Base-by-base conservation (phyloP, 2,113 vertebrate genomes). In the Sterna hirundo region DNA sequence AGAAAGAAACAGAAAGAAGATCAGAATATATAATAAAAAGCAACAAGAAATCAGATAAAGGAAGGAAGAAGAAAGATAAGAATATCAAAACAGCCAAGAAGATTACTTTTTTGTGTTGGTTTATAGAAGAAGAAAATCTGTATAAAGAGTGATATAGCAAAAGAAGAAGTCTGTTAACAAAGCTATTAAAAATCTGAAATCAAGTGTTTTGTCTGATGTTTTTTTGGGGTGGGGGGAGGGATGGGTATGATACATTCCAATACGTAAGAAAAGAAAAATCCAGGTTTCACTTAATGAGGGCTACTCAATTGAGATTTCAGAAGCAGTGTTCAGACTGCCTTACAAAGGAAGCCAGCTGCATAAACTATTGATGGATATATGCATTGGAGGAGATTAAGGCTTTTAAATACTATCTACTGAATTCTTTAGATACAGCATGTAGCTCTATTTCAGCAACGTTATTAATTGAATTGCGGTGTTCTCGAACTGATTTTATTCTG, bases 381-480 rank as follows among this genome's bases (percentile, higher is more conserved):
- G 10, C 32, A 80, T 25, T 30, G 7, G 20, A 94, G 38, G 27
- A 68, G 10, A 36, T 77, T 49, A 40, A 72, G 60, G 42, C 15
- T 89, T 94, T 47, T 29, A 75, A 84, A 85, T 54, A 55, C 54
- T n/a, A 25, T 62, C 44, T 79, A 20, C 38, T 79, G 23, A 65
- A 80, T 83, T 72, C 11, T 66, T 95, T 68, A 83, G 23, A 21
- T 75, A 40, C 22, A 49, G 16, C 19, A 70, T 30, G 13, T 83
- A 72, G 42, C 60, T 85, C 40, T 21, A 62, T 70, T 88, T 87
- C 46, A 75, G 9, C 42, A 95, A 3, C 9, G 47, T 75, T 86
- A 68, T 91, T 95, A 94, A 88, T 86, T 90, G 72, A 87, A 89
- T 87, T 91, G 12, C 58, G 18, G 3, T 83, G 30, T 85, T 92